Evolutionary conservation across 2,888 invertebrate species (phyloP), one percentile per base, ranked within the genome.

Genomic region (Dinocampus coccinellae): DNA sequence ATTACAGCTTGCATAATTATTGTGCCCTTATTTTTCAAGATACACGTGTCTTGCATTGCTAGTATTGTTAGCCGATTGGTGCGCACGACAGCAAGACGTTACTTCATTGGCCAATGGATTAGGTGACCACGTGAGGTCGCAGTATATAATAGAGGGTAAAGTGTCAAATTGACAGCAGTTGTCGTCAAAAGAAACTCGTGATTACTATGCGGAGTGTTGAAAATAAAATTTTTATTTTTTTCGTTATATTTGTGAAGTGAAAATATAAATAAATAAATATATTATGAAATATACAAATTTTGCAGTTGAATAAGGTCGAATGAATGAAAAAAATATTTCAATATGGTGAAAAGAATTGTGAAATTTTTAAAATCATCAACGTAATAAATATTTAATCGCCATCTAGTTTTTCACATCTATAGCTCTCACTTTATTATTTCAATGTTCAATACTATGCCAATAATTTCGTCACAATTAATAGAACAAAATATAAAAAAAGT

Each of bases 121-220:
- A 86, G 77, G 79, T 82, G 82, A 86, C 87, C 87, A 87, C 85
- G 87, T 87, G 87, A 84, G 83, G 78, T 79, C 79, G 80, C 76
- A 80, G 84, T 87, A 87, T 87, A 87, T 86, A 87, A 87, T 80
- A 75, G 80, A 80, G 83, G 83, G 81, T 83, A 82, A 80, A 80
- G 80, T 81, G 82, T 80, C 78, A 81, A 80, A 80, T 78, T 80
- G 83, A 80, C 84, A 81, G 82, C 85, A 87, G 85, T 87, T 80
- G 82, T 85, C 77, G 79, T 77, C 77, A 78, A n/a, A n/a, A n/a
- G 74, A 75, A 20, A 79, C 79, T 79, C 34, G 81, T 78, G 78
- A 76, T 78, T 70, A 75, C 73, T 76, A 47, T 47, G 74, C 74
- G 75, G 74, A 81, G 79, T 79, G 80, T 76, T 76, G 75, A 64